A percentile compares a stretch with the other conserved stretches of the same genome.
These are phyloP conservation scores for Physella acuta DNA, from an alignment of 1,140 invertebrate species.

Conservation along the genomic window DNA sequence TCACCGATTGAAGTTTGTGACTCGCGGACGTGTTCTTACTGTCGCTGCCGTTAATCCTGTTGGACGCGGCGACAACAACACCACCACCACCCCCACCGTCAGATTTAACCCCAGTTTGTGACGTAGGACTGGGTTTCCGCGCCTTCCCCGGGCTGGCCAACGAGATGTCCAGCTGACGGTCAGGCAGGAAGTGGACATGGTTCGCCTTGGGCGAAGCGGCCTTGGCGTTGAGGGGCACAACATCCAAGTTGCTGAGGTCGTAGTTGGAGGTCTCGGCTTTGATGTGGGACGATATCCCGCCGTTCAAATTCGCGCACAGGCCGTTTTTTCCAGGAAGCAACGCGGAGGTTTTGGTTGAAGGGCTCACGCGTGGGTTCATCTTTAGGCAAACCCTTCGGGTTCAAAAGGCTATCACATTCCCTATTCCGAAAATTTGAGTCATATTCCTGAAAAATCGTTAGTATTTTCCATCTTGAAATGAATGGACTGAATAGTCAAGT, in stretches of 20 bases:
- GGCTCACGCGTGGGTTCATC: constrained; percentile 22
- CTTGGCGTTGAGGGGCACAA: not conserved
- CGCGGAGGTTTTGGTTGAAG: not conserved
- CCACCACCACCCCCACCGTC: not conserved
- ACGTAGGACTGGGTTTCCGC: not conserved
- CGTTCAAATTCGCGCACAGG: constrained; percentile 4
- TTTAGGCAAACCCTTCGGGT: too few relatives aligned
- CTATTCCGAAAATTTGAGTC: too few relatives aligned
- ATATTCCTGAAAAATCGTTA: too few relatives aligned
- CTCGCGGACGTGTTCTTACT: not conserved
- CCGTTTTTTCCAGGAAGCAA: constrained; percentile 10
- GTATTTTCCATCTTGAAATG: too few relatives aligned
- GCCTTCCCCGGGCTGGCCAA: not conserved
- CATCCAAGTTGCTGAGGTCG: constrained; percentile 9
- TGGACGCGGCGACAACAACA: not conserved
- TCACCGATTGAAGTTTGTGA: not conserved
- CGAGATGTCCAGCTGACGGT: not conserved
- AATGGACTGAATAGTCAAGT: too few relatives aligned
- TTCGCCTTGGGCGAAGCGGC: not conserved
- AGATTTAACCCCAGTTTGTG: not conserved
- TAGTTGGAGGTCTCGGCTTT: constrained; percentile 15
- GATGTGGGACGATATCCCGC: constrained; percentile 10
- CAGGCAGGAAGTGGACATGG: constrained; percentile 1
- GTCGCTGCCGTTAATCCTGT: not conserved
- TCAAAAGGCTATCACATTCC: too few relatives aligned